These are phyloP conservation scores for Arenaria interpres DNA, from an alignment of 2,113 vertebrate genomes.

Conservation along the genomic window DNA sequence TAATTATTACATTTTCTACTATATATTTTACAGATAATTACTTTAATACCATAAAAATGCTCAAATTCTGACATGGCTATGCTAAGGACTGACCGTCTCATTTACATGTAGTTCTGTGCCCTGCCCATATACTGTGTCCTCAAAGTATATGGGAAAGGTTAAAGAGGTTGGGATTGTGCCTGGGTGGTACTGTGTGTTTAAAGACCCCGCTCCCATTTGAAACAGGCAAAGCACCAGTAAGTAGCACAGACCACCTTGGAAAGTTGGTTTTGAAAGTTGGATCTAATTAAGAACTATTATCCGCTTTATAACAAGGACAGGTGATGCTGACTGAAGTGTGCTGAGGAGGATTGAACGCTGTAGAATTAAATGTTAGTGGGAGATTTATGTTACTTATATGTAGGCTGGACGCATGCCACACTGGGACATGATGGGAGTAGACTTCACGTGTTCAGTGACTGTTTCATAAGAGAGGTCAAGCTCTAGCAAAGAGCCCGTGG, in stretches of 20 bases:
- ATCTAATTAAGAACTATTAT: background rate
- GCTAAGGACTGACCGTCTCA: background rate
- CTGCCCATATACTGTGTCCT: background rate
- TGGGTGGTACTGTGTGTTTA: background rate
- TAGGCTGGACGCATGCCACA: background rate
- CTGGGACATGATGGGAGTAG: background rate
- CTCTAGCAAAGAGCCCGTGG: background rate
- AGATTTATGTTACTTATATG: background rate
- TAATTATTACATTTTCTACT: background rate
- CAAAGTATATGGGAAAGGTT: background rate
- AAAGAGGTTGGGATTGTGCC: background rate
- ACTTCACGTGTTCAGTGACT: background rate
- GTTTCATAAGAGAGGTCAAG: background rate
- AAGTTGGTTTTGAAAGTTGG: background rate
- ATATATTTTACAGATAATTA: background rate
- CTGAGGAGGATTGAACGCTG: background rate
- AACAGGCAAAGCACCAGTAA: background rate
- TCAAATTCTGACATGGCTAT: background rate
- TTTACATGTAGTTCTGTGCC: background rate
- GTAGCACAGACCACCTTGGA: background rate
- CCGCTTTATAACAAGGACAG: background rate
- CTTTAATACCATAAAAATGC: background rate
- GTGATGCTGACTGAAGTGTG: background rate
- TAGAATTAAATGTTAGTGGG: background rate
- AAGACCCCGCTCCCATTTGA: background rate